A percentile compares a stretch with the other conserved stretches of the same genome.
Evolutionary conservation across 2,888 invertebrate genomes (phyloP).

Genomic region (Callimorpha dominula): DNA sequence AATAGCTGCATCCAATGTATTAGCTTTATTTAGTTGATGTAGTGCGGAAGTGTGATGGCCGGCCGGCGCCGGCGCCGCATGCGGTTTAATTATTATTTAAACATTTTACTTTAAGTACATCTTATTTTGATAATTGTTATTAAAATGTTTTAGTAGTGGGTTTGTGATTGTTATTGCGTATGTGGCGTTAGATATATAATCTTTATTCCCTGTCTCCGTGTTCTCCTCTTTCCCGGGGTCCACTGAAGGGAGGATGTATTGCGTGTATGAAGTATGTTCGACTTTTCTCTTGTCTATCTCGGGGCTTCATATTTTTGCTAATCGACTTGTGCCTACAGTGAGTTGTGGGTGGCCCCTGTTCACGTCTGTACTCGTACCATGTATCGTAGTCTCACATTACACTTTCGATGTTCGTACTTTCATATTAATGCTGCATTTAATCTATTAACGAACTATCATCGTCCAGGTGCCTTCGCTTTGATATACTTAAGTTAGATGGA

Average conservation of each 20-base stretch:
- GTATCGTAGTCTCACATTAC: slow-evolving; percentile 2
- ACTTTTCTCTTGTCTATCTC: background rate
- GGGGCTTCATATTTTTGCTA: slow-evolving; percentile 8
- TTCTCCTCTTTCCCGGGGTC: background rate
- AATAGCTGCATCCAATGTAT: slow-evolving; percentile 53
- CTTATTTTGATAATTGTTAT: slow-evolving; percentile 55
- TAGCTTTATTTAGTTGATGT: slow-evolving; percentile 53
- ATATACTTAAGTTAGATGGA: slow-evolving; percentile 22
- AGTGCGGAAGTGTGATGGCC: slow-evolving; percentile 21
- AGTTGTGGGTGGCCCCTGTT: background rate
- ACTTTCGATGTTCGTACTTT: slow-evolving; percentile 10
- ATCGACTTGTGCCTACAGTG: slow-evolving; percentile 32
- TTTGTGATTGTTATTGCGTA: slow-evolving; percentile 43
- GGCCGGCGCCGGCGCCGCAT: slow-evolving; percentile 16
- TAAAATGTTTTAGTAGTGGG: slow-evolving; percentile 41
- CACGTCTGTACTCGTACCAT: background rate
- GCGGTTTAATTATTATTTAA: slow-evolving; percentile 43
- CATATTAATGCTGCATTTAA: slow-evolving; percentile 41
- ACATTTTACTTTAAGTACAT: slow-evolving; percentile 47
- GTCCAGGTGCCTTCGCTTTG: slow-evolving; percentile 63
- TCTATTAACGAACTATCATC: slow-evolving; percentile 37
- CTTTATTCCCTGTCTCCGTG: background rate
- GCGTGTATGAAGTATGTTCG: background rate
- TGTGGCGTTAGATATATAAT: slow-evolving; percentile 5
- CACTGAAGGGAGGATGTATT: background rate